A percentile compares a stretch with the other conserved stretches of the same genome.
phyloP scores from a whole-genome alignment of 2,113 vertebrate genomes.

The Elephas maximus region DNA sequence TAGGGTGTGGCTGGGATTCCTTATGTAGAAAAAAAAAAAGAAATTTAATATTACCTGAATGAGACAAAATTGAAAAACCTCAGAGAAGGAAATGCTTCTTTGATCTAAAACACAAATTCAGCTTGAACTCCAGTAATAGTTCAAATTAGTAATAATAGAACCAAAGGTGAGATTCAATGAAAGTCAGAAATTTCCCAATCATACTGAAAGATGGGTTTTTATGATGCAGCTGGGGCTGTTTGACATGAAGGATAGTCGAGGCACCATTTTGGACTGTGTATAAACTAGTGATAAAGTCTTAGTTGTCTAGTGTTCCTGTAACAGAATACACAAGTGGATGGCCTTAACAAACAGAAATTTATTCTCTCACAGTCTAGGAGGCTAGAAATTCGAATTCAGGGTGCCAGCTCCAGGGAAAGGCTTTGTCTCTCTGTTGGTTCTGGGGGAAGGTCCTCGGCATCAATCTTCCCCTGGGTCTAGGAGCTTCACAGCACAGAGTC shows the following conservation, averaged over 20 bases:
- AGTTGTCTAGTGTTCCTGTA: too few species aligned
- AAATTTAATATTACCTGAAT: background rate
- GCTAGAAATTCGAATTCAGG: too few species aligned
- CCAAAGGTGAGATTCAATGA: background rate
- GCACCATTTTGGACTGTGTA: background rate
- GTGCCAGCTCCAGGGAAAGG: too few species aligned
- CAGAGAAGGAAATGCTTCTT: background rate
- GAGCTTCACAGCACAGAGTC: too few species aligned
- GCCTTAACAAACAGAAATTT: too few species aligned
- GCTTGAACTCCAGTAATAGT: constrained; percentile 10
- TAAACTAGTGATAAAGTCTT: too few species aligned
- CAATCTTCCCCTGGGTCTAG: too few species aligned
- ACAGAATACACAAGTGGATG: too few species aligned
- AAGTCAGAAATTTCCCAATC: background rate
- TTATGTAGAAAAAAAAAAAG: background rate
- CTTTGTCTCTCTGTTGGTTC: too few species aligned
- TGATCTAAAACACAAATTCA: constrained; percentile 18
- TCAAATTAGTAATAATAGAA: background rate
- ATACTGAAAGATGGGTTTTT: background rate
- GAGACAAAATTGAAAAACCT: constrained; percentile 20
- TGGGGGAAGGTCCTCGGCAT: too few species aligned
- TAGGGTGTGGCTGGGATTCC: background rate
- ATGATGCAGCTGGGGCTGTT: background rate
- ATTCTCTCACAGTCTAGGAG: too few species aligned
- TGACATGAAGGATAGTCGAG: background rate